Evolutionary conservation across 2,113 vertebrate species (phyloP).

Genomic region (Pogona vitticeps): DNA sequence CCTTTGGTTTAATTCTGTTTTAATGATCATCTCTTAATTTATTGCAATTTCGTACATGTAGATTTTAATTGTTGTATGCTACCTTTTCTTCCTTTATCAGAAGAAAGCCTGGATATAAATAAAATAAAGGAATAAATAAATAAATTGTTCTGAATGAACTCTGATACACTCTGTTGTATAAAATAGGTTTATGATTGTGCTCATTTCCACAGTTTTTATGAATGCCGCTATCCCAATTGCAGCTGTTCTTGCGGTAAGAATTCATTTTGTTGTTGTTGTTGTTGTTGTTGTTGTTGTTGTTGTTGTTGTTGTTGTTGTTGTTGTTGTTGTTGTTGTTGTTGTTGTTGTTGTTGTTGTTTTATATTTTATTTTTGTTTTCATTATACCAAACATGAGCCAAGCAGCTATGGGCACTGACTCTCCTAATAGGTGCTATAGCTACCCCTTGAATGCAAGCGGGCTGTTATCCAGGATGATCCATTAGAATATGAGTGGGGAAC

Average conservation of each 20-base stretch:
- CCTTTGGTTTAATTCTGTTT: too few species aligned
- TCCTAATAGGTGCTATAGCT: not conserved
- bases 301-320: not conserved
- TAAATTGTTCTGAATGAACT: not conserved
- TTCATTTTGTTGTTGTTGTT: not conserved
- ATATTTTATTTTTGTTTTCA: not conserved
- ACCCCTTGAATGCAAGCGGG: not conserved
- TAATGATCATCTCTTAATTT: too few species aligned
- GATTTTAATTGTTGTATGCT: too few species aligned
- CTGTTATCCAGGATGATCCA: not conserved
- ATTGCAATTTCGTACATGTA: too few species aligned
- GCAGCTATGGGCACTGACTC: not conserved
- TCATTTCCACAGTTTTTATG: constrained; percentile 91
- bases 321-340: not conserved
- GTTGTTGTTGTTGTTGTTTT: too few species aligned
- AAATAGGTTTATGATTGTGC: constrained; percentile 46
- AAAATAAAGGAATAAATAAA: too few species aligned
- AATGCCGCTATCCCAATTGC: constrained; percentile 97
- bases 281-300: not conserved
- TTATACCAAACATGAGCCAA: not conserved
- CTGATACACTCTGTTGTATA: constrained; percentile 6
- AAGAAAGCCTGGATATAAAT: too few species aligned
- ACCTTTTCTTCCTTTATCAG: too few species aligned
- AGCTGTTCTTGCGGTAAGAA: constrained; percentile 93
- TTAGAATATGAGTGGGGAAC: not conserved